These are phyloP conservation scores for Pocillopora damicornis DNA, from an alignment of 64 coral and sea anemone genomes.

Conservation along the genomic window DNA sequence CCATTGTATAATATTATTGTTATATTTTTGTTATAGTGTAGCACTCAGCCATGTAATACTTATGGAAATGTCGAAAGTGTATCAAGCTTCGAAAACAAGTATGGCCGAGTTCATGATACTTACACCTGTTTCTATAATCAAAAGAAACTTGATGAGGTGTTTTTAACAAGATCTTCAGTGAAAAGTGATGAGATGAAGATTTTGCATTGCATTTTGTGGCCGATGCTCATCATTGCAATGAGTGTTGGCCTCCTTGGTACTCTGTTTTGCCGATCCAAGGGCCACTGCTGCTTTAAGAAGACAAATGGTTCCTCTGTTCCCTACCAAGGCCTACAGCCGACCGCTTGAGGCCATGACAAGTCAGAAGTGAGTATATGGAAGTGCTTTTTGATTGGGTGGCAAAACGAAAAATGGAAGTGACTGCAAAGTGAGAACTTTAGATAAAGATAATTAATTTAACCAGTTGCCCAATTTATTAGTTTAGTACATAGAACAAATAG, in stretches of 20 bases:
- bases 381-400: no score
- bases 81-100: neutral
- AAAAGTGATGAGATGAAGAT: constrained; percentile 17
- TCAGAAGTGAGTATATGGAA: no score
- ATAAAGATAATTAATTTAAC: no score
- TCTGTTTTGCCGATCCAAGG: constrained; percentile 10
- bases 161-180: neutral
- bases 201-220: constrained; percentile 56
- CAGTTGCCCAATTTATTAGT: no score
- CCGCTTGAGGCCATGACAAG: neutral
- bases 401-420: no score
- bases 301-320: neutral
- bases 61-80: neutral
- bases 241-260: neutral
- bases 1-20: neutral
- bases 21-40: constrained; percentile 22
- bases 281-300: constrained; percentile 18
- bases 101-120: neutral
- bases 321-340: constrained; percentile 19
- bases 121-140: constrained; percentile 54
- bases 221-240: constrained; percentile 3
- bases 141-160: constrained; percentile 39
- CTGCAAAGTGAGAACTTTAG: no score
- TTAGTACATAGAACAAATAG: no score
- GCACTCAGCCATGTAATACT: constrained; percentile 21